Evolutionary conservation across 2,113 vertebrate species (phyloP), one percentile per base, ranked within the genome.

Genomic region (Lophius piscatorius): DNA sequence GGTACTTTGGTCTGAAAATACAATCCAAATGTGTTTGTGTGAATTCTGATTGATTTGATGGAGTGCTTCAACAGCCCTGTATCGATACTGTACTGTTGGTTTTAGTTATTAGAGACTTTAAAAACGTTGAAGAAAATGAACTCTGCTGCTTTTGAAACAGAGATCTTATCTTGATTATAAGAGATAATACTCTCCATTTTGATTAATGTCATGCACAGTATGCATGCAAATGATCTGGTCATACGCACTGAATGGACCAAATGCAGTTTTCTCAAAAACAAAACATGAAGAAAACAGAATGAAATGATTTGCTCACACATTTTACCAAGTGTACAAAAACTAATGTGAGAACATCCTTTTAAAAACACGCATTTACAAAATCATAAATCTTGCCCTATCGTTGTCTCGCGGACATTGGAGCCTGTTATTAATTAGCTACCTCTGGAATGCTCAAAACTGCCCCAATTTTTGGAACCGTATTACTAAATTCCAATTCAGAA

Each of bases 181-280:
- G 14, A 35, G 74, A 80, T 76, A 61, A 83, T 69, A 54, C 33
- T 29, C 31, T 54, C 48, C 71, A 62, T 76, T 78, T 67, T 59
- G 63, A 73, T 84, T 70, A 77, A 79, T 58, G 44, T 58, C 29
- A 58, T 61, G 36, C 66, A 56, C 47, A 52, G 44, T 33, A 21
- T 40, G 40, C 22, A 54, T 63, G 70, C 66, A 42, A 63, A 61
- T 46, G 40, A 48, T 48, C 5, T 50, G 36, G 11, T 46, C 23
- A 28, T 35, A 73, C 24, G 60, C n/a, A n/a, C n/a, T n/a, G n/a
- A n/a, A n/a, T n/a, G n/a, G n/a, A n/a, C n/a, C n/a, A n/a, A n/a
- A n/a, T n/a, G n/a, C n/a, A n/a, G n/a, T 28, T 51, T 38, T 11
- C 17, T 35, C 34, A 38, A 51, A 6, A 39, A n/a, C n/a, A n/a